Evolutionary conservation across 2,113 vertebrate genomes (phyloP).

Genomic region (Micromys minutus): DNA sequence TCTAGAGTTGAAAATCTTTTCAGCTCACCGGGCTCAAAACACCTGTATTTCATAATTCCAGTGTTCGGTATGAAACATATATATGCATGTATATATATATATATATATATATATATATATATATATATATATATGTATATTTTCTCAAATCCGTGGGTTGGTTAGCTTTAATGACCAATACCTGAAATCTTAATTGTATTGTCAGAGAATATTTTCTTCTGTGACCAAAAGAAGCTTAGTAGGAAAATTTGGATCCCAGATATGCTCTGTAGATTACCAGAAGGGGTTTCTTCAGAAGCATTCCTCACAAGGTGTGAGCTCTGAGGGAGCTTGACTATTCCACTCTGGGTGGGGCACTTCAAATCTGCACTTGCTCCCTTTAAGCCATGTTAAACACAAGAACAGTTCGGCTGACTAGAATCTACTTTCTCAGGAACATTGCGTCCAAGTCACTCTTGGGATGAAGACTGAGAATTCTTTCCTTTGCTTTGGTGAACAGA

Average conservation of each 20-base stretch:
- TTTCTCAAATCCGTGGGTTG: background rate
- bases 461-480: constrained; percentile 19
- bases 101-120: background rate
- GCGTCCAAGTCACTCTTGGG: background rate
- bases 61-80: background rate
- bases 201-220: background rate
- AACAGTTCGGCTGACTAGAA: background rate
- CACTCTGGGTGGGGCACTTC: background rate
- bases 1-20: constrained; percentile 53
- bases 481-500: background rate
- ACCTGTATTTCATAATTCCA: constrained; percentile 2
- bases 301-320: background rate
- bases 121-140: background rate
- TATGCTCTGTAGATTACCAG: background rate
- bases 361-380: constrained; percentile 2
- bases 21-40: background rate
- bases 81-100: background rate
- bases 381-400: constrained; percentile 10
- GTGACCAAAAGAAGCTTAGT: background rate
- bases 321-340: background rate
- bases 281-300: background rate
- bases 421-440: background rate
- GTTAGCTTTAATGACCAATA: background rate
- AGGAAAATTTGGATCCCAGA: background rate
- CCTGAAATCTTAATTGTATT: background rate